Percentiles rank a stretch among this genome's conserved stretches.
Conservation (phyloP, 2,888 invertebrate species). For the Ramazzottius varieornatus region DNA sequence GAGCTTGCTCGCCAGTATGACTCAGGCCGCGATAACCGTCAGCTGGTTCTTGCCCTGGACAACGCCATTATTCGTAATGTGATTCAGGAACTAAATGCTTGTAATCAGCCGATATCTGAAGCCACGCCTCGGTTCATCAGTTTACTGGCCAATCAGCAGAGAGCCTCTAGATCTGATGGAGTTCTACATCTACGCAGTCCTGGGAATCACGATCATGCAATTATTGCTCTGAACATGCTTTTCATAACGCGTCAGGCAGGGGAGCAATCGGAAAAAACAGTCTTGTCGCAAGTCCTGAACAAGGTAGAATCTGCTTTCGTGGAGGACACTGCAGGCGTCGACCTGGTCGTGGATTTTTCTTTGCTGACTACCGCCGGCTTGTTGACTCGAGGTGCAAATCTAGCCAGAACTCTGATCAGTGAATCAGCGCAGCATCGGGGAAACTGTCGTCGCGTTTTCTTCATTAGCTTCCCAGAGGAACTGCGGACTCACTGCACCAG, state of each 20-base stretch:
- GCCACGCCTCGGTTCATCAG: background rate
- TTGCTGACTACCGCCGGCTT: background rate
- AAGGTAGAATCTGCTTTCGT: background rate
- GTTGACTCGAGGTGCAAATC: background rate
- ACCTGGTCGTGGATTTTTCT: background rate
- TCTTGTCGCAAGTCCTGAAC: background rate
- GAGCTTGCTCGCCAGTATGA: background rate
- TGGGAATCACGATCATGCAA: background rate
- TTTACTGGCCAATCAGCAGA: too few relatives aligned
- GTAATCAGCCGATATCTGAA: background rate
- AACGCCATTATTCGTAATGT: background rate
- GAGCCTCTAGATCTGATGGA: too few relatives aligned
- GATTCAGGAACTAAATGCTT: background rate
- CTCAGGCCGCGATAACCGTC: background rate
- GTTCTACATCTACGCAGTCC: background rate
- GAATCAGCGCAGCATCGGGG: background rate
- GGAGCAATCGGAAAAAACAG: background rate
- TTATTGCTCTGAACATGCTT: background rate
- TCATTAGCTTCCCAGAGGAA: background rate
- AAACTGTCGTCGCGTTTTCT: background rate
- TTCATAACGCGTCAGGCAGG: background rate
- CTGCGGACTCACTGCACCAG: background rate
- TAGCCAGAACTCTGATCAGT: background rate
- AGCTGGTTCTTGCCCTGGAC: background rate
- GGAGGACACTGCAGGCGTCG: background rate